Percentiles rank a stretch among this genome's conserved stretches.
Conservation (phyloP, 2,888 invertebrate species). For the Branchellion lobata region DNA sequence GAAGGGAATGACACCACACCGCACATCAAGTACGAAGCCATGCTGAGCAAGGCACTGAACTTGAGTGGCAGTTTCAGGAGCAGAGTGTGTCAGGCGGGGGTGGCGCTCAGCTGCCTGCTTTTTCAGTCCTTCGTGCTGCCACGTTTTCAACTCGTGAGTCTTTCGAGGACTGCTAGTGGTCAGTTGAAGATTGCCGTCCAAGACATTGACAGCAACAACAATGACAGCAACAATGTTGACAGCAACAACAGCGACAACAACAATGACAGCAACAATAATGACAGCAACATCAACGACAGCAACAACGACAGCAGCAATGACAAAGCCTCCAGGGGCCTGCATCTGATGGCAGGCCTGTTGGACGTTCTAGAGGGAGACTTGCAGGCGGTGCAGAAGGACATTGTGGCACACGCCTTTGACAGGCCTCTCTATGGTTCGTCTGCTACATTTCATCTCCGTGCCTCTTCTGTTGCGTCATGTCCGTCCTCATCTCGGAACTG, state of each 20-base stretch:
- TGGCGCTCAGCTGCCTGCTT: conserved; percentile 66
- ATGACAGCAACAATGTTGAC: not conserved
- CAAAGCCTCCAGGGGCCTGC: not conserved
- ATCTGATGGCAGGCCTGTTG: not conserved
- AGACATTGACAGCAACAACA: not conserved
- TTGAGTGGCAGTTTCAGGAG: conserved; percentile 68
- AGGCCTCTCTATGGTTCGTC: not conserved
- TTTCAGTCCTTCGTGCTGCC: conserved; percentile 55
- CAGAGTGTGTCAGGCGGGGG: conserved; percentile 69
- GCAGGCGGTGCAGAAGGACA: not conserved
- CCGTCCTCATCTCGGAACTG: too few species aligned
- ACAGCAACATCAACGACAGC: not conserved
- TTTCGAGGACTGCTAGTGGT: not conserved
- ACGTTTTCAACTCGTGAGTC: not conserved
- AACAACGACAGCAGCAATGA: not conserved
- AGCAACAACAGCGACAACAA: not conserved
- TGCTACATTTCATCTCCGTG: too few species aligned
- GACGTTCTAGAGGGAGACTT: not conserved
- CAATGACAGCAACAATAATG: not conserved
- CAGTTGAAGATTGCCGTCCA: not conserved
- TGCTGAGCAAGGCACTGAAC: conserved; percentile 55
- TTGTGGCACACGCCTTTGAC: not conserved
- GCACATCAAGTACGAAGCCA: not conserved
- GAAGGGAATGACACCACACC: not conserved
- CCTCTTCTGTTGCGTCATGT: too few species aligned